Percentiles rank a stretch among this genome's conserved stretches.
phyloP scores from a whole-genome alignment of 92 coral and sea anemone species.

The Palythoa caribaeorum region DNA sequence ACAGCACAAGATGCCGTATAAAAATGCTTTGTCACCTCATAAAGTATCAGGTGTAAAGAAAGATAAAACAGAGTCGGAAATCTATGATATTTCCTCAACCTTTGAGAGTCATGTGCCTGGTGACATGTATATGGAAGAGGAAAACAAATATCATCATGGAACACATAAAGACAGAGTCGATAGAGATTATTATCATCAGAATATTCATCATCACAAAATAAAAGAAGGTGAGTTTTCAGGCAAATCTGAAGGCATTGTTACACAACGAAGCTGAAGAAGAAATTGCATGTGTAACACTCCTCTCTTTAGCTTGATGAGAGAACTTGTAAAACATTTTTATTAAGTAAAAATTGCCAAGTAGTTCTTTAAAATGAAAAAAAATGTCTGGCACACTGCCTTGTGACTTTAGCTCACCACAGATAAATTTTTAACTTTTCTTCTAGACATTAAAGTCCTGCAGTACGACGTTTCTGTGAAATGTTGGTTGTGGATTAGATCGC shows the following conservation, averaged over 20 bases:
- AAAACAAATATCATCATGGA: background rate
- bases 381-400: too few relatives aligned
- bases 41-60: slow-evolving; percentile 66
- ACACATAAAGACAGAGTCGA: background rate
- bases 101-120: slow-evolving; percentile 76
- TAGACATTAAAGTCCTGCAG: too few relatives aligned
- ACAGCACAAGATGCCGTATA: background rate
- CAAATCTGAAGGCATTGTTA: background rate
- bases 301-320: too few relatives aligned
- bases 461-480: too few relatives aligned
- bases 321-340: too few relatives aligned
- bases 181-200: background rate
- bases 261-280: too few relatives aligned
- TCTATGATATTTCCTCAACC: slow-evolving; percentile 55
- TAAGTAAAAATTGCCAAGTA: too few relatives aligned
- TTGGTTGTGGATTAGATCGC: too few relatives aligned
- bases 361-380: too few relatives aligned
- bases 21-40: slow-evolving; percentile 52
- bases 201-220: background rate
- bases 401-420: too few relatives aligned
- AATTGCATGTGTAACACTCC: too few relatives aligned
- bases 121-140: slow-evolving; percentile 33
- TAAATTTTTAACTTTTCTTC: too few relatives aligned
- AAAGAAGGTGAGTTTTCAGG: slow-evolving; percentile 18
- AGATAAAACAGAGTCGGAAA: slow-evolving; percentile 25